These are phyloP conservation scores for Xerus inauris DNA, from an alignment of 2,113 vertebrate genomes.

Conservation along the genomic window DNA sequence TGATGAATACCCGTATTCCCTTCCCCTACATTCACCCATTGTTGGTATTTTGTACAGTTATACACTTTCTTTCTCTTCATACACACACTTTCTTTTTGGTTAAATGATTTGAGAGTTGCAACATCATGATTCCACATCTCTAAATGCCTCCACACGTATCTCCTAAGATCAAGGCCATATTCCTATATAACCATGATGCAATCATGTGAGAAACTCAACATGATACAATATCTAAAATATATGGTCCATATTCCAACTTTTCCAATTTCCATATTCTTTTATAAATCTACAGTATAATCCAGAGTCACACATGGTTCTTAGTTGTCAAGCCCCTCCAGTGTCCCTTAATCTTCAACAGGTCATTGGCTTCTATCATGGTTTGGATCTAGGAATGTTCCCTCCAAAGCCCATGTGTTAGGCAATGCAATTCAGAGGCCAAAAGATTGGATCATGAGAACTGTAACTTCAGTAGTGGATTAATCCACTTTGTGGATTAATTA, in stretches of 20 bases:
- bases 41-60: background rate
- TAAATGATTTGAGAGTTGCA: slow-evolving; percentile 4
- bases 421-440: too few relatives aligned
- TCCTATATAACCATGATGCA: background rate
- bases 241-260: background rate
- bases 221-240: background rate
- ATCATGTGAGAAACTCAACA: background rate
- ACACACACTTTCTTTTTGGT: background rate
- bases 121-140: background rate
- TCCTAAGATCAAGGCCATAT: background rate
- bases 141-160: background rate
- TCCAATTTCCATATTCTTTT: background rate
- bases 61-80: background rate
- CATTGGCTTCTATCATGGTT: background rate
- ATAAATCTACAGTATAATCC: background rate
- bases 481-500: too few relatives aligned
- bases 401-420: too few relatives aligned
- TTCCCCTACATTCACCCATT: background rate
- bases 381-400: too few relatives aligned
- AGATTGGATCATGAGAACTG: too few relatives aligned
- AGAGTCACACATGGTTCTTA: background rate
- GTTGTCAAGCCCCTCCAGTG: background rate
- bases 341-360: background rate
- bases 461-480: too few relatives aligned
- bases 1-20: background rate